A percentile compares a stretch with the other conserved stretches of the same genome.
phyloP scores from a whole-genome alignment of 2,888 invertebrate genomes.

The Fragum fragum region DNA sequence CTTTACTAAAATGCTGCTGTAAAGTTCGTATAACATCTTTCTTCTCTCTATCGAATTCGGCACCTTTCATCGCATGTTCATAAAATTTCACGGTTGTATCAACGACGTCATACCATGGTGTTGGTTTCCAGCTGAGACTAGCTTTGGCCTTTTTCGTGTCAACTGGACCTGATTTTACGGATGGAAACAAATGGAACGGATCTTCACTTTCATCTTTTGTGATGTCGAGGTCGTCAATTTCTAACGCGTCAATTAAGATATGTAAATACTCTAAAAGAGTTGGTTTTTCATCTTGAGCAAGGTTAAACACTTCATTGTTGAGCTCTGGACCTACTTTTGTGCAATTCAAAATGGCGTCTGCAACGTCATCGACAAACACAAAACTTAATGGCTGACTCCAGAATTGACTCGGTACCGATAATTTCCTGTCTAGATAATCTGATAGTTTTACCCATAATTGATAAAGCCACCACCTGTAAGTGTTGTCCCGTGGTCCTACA shows the following conservation, averaged over 20 bases:
- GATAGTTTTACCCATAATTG: slow-evolving; percentile 87
- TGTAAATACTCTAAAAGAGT: slow-evolving; percentile 84
- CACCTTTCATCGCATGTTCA: slow-evolving; percentile 82
- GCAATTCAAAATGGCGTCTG: slow-evolving; percentile 79
- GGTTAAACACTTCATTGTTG: slow-evolving; percentile 85
- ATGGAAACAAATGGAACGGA: slow-evolving; percentile 86
- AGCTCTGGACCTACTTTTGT: slow-evolving; percentile 62
- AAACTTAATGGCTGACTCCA: slow-evolving; percentile 85
- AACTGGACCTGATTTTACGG: slow-evolving; percentile 86
- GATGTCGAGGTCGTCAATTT: slow-evolving; percentile 63
- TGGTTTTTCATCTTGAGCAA: slow-evolving; percentile 85
- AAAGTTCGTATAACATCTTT: slow-evolving; percentile 81
- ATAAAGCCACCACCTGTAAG: slow-evolving; percentile 87
- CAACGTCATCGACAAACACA: slow-evolving; percentile 87
- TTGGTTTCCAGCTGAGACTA: slow-evolving; percentile 85
- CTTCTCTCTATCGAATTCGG: slow-evolving; percentile 69
- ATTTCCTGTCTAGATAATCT: slow-evolving; percentile 76
- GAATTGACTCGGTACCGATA: slow-evolving; percentile 82
- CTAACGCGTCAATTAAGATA: slow-evolving; percentile 73
- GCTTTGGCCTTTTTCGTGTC: slow-evolving; percentile 85
- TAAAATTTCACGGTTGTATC: slow-evolving; percentile 86
- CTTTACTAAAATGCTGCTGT: slow-evolving; percentile 74
- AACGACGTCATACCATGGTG: slow-evolving; percentile 82
- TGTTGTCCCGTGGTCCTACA: slow-evolving; percentile 87
- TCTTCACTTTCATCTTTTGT: slow-evolving; percentile 62